Evolutionary conservation across 64 coral and sea anemone species (phyloP).

Genomic region (Actinia equina): DNA sequence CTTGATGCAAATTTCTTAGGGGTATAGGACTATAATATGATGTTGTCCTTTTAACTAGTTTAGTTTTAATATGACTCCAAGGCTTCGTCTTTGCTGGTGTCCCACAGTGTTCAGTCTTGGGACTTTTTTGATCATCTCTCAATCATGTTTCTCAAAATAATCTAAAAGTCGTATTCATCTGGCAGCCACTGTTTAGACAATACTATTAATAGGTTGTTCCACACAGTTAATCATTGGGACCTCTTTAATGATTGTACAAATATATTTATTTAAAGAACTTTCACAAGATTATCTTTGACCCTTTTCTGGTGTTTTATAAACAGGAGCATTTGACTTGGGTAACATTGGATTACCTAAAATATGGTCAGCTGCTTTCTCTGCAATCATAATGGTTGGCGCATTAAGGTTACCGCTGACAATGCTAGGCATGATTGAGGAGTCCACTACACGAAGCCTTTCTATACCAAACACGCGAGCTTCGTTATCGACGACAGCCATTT

Average conservation of each 20-base stretch:
- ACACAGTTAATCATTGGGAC: neutral
- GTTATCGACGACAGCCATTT: constrained; percentile 72
- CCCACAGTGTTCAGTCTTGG: too few species aligned
- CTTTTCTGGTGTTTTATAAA: constrained; percentile 59
- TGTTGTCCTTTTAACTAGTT: too few species aligned
- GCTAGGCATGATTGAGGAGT: constrained; percentile 78
- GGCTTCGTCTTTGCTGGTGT: too few species aligned
- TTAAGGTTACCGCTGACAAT: constrained; percentile 82
- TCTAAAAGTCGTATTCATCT: too few species aligned
- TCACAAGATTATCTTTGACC: constrained; percentile 30
- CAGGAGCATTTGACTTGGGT: constrained; percentile 35
- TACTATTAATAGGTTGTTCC: neutral
- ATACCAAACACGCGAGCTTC: constrained; percentile 40
- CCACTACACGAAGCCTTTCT: constrained; percentile 60
- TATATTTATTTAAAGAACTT: too few species aligned
- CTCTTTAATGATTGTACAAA: neutral
- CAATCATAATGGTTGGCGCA: constrained; percentile 74
- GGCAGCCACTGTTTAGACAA: too few species aligned
- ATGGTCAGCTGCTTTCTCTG: constrained; percentile 63
- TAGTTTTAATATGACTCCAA: too few species aligned
- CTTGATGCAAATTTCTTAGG: too few species aligned
- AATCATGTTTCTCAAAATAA: too few species aligned
- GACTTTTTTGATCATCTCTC: too few species aligned
- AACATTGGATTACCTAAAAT: constrained; percentile 46
- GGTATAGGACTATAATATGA: too few species aligned